phyloP scores from a whole-genome alignment of 2,888 invertebrate species.

The Baronia brevicornis region DNA sequence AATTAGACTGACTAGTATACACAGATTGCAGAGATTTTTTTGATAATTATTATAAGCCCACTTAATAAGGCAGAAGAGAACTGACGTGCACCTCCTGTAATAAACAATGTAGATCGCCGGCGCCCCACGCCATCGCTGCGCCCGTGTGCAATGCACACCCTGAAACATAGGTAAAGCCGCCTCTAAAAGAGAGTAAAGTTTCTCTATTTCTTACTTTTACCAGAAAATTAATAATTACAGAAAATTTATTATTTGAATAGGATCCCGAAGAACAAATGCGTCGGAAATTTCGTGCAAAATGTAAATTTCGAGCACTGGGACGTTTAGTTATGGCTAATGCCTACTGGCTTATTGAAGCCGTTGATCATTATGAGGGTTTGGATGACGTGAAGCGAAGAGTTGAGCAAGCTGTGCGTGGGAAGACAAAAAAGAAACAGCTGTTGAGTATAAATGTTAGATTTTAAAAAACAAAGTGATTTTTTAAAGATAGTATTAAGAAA shows the following conservation, averaged over 20 bases:
- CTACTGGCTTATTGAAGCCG: slow-evolving; percentile 72
- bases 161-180: too few species aligned
- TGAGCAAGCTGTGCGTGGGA: slow-evolving; percentile 66
- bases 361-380: slow-evolving; percentile 61
- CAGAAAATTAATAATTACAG: slow-evolving; percentile 9
- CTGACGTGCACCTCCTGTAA: too few species aligned
- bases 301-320: slow-evolving; percentile 72
- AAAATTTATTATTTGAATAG: slow-evolving; percentile 25
- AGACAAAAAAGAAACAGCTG: slow-evolving; percentile 64
- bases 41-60: too few species aligned
- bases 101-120: too few species aligned
- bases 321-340: slow-evolving; percentile 74
- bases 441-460: slow-evolving; percentile 58
- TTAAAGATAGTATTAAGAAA: not conserved
- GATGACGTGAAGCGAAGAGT: slow-evolving; percentile 75
- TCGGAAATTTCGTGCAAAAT: slow-evolving; percentile 61
- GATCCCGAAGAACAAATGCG: slow-evolving; percentile 52
- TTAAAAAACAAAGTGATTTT: too few species aligned
- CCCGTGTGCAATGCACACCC: too few species aligned
- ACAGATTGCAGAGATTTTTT: too few species aligned
- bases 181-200: too few species aligned
- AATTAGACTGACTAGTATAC: too few species aligned
- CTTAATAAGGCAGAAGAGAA: too few species aligned
- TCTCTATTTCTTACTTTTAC: too few species aligned
- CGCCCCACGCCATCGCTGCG: too few species aligned